A percentile compares a stretch with the other conserved stretches of the same genome.
Conservation (phyloP, 2,888 invertebrate genomes). For the Aquatica leii region DNA sequence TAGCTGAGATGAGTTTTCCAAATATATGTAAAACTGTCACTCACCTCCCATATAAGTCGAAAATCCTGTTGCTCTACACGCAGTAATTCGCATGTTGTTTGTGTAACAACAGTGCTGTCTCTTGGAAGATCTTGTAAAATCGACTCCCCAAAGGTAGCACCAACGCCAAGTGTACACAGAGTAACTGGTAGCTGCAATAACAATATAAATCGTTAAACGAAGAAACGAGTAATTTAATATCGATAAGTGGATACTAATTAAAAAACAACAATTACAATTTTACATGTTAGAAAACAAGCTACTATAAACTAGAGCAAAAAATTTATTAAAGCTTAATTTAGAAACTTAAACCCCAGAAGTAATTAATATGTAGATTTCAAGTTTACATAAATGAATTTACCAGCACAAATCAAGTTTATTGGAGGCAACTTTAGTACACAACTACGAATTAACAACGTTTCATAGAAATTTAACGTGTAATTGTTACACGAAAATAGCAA, state of each 20-base stretch:
- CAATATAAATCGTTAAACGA: background rate
- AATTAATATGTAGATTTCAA: constrained; percentile 25
- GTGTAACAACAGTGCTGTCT: constrained; percentile 76
- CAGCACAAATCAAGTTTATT: constrained; percentile 21
- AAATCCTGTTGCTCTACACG: constrained; percentile 80
- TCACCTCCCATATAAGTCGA: constrained; percentile 80
- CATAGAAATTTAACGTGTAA: too few relatives aligned
- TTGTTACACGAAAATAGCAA: too few relatives aligned
- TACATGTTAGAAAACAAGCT: too few relatives aligned
- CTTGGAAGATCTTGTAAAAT: constrained; percentile 76
- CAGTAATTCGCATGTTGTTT: constrained; percentile 77
- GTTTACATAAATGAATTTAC: constrained; percentile 22
- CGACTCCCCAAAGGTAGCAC: constrained; percentile 80
- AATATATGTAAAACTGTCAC: too few relatives aligned
- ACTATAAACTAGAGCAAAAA: too few relatives aligned
- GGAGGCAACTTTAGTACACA: too few relatives aligned
- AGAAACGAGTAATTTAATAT: too few relatives aligned
- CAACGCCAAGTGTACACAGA: constrained; percentile 74
- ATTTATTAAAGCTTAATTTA: too few relatives aligned
- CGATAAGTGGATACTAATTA: too few relatives aligned
- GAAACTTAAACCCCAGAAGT: background rate
- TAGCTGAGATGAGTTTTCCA: too few relatives aligned
- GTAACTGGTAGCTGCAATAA: constrained; percentile 70
- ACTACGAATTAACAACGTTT: too few relatives aligned
- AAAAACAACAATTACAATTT: too few relatives aligned